These are phyloP conservation scores for Ophion obscuratus DNA, from an alignment of 2,888 invertebrate species.

Conservation along the genomic window DNA sequence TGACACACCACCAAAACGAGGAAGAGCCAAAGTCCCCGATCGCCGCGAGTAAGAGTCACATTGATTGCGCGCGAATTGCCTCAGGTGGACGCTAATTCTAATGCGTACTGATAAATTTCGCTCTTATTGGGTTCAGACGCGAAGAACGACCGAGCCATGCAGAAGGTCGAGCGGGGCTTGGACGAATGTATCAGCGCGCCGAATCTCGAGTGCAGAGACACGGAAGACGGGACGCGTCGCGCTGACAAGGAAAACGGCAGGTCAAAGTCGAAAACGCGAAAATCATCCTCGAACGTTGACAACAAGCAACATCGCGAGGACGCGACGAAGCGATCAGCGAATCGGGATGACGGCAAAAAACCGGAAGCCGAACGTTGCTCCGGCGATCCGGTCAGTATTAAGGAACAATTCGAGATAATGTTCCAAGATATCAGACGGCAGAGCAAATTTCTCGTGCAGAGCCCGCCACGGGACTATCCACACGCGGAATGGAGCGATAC, in stretches of 20 bases:
- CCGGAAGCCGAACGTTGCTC: conserved; percentile 25
- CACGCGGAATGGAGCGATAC: conserved; percentile 77
- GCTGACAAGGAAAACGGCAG: conserved; percentile 21
- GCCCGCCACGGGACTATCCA: conserved; percentile 75
- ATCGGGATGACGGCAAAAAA: conserved; percentile 22
- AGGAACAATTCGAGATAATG: conserved; percentile 74
- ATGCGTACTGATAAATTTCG: neutral
- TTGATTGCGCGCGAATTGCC: neutral
- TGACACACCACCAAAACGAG: conserved; percentile 67
- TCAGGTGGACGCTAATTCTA: neutral
- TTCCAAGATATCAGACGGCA: conserved; percentile 73
- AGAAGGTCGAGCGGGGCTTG: conserved; percentile 36
- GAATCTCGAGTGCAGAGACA: conserved; percentile 36
- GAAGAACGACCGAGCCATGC: conserved; percentile 7
- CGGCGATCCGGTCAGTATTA: conserved; percentile 68
- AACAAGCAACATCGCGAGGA: conserved; percentile 29
- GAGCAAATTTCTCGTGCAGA: conserved; percentile 74
- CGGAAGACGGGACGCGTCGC: conserved; percentile 20
- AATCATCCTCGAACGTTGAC: conserved; percentile 43
- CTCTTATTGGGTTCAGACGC: conserved; percentile 26
- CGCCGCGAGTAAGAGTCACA: conserved; percentile 32
- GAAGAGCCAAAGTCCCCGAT: conserved; percentile 57
- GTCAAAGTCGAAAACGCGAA: conserved; percentile 45
- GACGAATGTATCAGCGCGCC: conserved; percentile 58
- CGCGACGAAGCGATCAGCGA: conserved; percentile 3